Conservation (phyloP, 1,140 invertebrate genomes). For the Theocolax elegans region DNA sequence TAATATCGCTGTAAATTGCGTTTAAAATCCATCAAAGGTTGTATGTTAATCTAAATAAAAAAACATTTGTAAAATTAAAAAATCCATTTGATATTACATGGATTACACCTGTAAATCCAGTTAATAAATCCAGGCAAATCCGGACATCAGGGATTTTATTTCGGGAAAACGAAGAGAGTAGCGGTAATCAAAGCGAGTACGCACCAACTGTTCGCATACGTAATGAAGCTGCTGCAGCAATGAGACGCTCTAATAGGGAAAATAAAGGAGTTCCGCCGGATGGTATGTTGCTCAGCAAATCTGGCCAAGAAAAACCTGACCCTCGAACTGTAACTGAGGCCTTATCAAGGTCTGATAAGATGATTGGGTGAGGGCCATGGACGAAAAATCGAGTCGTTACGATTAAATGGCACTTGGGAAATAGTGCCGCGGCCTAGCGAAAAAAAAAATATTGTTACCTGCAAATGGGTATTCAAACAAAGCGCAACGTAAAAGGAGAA, state of each 20-base stretch:
- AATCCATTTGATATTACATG: too few species aligned
- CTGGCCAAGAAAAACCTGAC: constrained; percentile 43
- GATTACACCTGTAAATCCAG: too few species aligned
- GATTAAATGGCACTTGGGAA: constrained; percentile 54
- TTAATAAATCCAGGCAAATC: too few species aligned
- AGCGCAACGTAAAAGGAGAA: constrained; percentile 1
- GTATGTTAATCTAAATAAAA: too few species aligned
- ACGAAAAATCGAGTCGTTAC: constrained; percentile 49
- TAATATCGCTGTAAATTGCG: too few species aligned
- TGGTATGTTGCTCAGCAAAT: not conserved
- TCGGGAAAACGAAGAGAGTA: not conserved
- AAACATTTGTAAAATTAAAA: too few species aligned
- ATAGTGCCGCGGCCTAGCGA: not conserved
- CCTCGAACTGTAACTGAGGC: constrained; percentile 19
- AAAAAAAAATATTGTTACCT: not conserved
- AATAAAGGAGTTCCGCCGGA: too few species aligned
- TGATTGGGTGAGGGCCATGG: constrained; percentile 54
- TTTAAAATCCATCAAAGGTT: too few species aligned
- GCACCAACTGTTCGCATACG: not conserved
- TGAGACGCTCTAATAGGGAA: not conserved
- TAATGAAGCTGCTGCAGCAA: not conserved
- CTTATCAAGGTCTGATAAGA: too few species aligned
- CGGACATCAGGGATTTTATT: not conserved
- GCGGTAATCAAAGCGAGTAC: not conserved
- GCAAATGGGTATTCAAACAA: not conserved